Conservation (phyloP, 2,113 vertebrate species). For the Leptosomus discolor region DNA sequence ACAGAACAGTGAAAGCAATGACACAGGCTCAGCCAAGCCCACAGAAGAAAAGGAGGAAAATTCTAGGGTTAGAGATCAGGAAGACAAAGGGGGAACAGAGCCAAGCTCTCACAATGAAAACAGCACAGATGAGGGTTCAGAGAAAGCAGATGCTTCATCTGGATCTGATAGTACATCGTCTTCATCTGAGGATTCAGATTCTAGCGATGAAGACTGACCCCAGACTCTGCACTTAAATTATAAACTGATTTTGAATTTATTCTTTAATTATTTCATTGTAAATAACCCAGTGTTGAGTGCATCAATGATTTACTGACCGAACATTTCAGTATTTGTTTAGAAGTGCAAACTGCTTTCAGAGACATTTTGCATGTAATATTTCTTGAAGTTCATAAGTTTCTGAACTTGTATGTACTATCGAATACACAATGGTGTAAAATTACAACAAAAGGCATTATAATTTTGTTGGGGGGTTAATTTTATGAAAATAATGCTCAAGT, state of each 20-base stretch:
- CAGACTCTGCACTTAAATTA: constrained; percentile 90
- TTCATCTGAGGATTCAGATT: constrained; percentile 91
- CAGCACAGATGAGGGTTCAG: constrained; percentile 94
- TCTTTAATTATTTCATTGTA: constrained; percentile 88
- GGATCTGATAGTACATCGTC: constrained; percentile 88
- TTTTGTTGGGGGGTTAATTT: constrained; percentile 97
- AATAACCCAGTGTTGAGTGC: constrained; percentile 96
- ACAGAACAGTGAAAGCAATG: constrained; percentile 87
- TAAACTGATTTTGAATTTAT: constrained; percentile 84
- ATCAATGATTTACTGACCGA: constrained; percentile 88
- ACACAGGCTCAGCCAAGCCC: constrained; percentile 71
- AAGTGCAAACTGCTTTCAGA: constrained; percentile 96
- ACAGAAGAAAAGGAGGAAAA: constrained; percentile 73
- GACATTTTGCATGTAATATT: constrained; percentile 98
- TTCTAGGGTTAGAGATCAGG: constrained; percentile 73
- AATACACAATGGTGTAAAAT: constrained; percentile 92
- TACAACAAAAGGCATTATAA: constrained; percentile 98
- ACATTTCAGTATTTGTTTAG: constrained; percentile 95
- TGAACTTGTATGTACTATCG: constrained; percentile 91
- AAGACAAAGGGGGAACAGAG: constrained; percentile 78
- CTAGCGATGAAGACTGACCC: constrained; percentile 93
- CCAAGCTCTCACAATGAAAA: constrained; percentile 82
- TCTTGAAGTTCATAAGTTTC: constrained; percentile 91
- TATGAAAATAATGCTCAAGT: constrained; percentile 91
- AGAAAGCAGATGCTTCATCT: constrained; percentile 90